A percentile compares a stretch with the other conserved stretches of the same genome.
Conservation (phyloP, 1,140 invertebrate species). For the Listronotus bonariensis region DNA sequence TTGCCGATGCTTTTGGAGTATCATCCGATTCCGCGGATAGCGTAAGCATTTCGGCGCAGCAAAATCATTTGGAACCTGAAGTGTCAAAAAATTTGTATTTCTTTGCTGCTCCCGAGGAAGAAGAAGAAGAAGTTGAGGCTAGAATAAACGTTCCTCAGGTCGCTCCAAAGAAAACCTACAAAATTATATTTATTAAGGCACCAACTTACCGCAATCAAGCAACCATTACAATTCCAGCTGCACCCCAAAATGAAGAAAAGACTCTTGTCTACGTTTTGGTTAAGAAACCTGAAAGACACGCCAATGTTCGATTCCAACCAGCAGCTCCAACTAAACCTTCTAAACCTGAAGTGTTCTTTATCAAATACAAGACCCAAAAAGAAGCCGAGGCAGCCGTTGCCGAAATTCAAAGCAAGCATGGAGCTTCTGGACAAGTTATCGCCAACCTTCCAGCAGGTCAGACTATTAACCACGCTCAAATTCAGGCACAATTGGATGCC, state of each 20-base stretch:
- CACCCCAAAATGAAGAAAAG: conserved; percentile 81
- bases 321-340: conserved; percentile 75
- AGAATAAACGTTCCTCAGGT: conserved; percentile 25
- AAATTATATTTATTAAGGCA: conserved; percentile 88
- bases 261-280: conserved; percentile 85
- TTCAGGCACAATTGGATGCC: neutral
- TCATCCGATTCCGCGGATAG: conserved; percentile 1
- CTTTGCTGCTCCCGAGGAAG: conserved; percentile 42
- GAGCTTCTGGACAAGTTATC: conserved; percentile 22
- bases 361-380: conserved; percentile 83
- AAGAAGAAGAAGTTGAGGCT: conserved; percentile 28
- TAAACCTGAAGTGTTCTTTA: conserved; percentile 88
- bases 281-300: conserved; percentile 80
- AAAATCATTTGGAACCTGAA: conserved; percentile 9
- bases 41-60: neutral
- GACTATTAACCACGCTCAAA: neutral
- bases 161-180: conserved; percentile 73
- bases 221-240: conserved; percentile 63
- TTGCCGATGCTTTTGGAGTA: conserved; percentile 25
- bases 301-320: conserved; percentile 74
- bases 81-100: conserved; percentile 44
- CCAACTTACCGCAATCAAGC: conserved; percentile 75
- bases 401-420: conserved; percentile 33
- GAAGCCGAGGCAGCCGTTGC: conserved; percentile 52
- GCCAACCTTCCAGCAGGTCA: conserved; percentile 22